Base-by-base conservation (phyloP, 2,888 invertebrate genomes). In the Gymnocheta viridis region DNA sequence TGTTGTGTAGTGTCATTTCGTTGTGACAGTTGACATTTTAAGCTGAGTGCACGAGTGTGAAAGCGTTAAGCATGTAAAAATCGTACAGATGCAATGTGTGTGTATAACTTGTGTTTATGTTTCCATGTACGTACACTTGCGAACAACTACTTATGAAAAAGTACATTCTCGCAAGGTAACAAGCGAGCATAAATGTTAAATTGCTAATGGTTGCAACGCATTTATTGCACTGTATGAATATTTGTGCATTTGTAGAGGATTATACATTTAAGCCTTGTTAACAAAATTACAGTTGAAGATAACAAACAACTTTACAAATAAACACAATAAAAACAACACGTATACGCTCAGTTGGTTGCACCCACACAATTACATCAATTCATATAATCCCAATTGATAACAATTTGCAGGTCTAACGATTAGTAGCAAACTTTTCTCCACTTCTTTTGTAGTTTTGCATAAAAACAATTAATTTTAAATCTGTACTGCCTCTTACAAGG, bases 1-100 rank as follows among this genome's bases (percentile, higher is more conserved):
- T 54, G 54, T 49, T 62, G 41, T 81, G 38, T 64, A 69, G 69
- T 78, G 77, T 73, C 81, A 84, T 44, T 69, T 69, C 64, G n/a
- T n/a, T 86, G 73, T 80, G 85, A 81, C 82, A 73, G 84, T 85
- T 85, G 82, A 86, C 85, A 86, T 81, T 82, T 84, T 86, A 86
- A 86, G 86, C 86, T 85, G 82, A 86, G 82, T 82, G 79, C 80
- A 78, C 77, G 69, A 77, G 49, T 80, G 72, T 73, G 82, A 81
- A 84, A 81, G 77, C 81, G 62, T 73, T 77, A 84, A 77, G 60
- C 81, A 77, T 81, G 67, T 69, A 47, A 81, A 56, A 56, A 60
- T 54, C 49, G 54, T 29, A 77, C 72, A 77, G 72, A 66, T 66
- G 47, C 74, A 35, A 29, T 56, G 35, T 38, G 10, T 60, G 1